phyloP scores from a whole-genome alignment of 2,797 vertebrate species.

The Halcyon badia region DNA sequence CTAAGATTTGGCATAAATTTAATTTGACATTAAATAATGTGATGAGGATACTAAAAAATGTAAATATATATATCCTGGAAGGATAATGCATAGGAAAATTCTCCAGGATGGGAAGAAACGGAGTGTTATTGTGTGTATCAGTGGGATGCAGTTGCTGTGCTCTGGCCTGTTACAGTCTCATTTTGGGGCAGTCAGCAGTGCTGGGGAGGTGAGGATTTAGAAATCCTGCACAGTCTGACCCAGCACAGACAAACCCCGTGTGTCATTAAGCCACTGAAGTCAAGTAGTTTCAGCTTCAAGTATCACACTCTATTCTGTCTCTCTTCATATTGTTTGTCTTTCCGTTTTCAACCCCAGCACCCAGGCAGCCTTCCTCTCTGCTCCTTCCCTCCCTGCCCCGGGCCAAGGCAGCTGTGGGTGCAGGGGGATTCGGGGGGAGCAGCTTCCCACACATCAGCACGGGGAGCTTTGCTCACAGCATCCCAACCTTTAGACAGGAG shows the following conservation, averaged over 20 bases:
- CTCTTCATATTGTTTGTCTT: background rate
- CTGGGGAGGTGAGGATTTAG: background rate
- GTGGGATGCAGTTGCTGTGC: background rate
- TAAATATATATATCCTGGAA: background rate
- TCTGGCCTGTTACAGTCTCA: background rate
- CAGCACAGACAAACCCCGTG: background rate
- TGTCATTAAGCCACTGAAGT: background rate
- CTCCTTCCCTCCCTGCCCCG: background rate
- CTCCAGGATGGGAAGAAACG: background rate
- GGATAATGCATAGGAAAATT: background rate
- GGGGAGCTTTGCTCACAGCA: accelerated
- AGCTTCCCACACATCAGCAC: accelerated
- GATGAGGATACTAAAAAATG: background rate
- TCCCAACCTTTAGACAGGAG: background rate
- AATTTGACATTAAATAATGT: background rate
- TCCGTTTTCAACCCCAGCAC: background rate
- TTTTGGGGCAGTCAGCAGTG: background rate
- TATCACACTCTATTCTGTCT: background rate
- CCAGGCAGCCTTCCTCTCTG: too few relatives aligned
- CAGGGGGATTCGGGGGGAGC: accelerated
- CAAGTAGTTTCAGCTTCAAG: background rate
- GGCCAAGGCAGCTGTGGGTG: background rate
- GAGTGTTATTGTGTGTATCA: accelerated
- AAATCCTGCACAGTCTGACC: background rate
- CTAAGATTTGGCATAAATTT: background rate